Evolutionary conservation across 2,797 vertebrate species (phyloP), one percentile per base, ranked within the genome.

Genomic region (Rousettus madagascariensis): DNA sequence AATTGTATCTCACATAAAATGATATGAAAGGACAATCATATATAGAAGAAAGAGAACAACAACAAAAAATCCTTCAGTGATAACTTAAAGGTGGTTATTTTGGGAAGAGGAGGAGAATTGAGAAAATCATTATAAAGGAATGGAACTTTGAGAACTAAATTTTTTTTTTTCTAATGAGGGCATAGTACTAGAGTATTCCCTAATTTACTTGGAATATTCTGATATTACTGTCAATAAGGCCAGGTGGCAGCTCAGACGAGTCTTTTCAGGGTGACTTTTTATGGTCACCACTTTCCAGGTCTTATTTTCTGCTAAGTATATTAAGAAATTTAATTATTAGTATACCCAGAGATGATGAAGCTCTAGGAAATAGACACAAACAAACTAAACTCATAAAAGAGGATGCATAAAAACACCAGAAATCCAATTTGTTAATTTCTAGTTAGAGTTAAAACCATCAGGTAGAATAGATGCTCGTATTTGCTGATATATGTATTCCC

Each of bases 31-130:
- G 36, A 87, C 63, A 79, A 86, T 66, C 20, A 13, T 69, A 26
- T 90, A 65, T 72, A 20, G 11, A 49, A 79, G 24, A 72, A 77
- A 78, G 36, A 84, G n/a, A n/a, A 86, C 28, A 30, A 61, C 4
- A 20, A 53, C 17, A 49, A 72, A 82, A 28, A 63, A 41, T 36
- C 30, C 43, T 51, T 95, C 24, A 68, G 3, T 71, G 38, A 66
- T 86, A 38, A 46, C 53, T 77, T 94, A 89, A 84, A 72, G 11
- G 51, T 86, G 4, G 2, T 82, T 85, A 33, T 89, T 92, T 94
- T 75, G 49, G 43, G 90, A 90, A 93, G n/a, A 74, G 30, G 30
- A 80, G 15, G 15, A 79, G 8, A 93, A 69, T 51, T 87, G 30
- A 84, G 38, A 94, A 95, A 88, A 79, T 88, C 3, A 30, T 65